Evolutionary conservation across 2,888 invertebrate species (phyloP), one percentile per base, ranked within the genome.

Genomic region (Orthosia incerta): DNA sequence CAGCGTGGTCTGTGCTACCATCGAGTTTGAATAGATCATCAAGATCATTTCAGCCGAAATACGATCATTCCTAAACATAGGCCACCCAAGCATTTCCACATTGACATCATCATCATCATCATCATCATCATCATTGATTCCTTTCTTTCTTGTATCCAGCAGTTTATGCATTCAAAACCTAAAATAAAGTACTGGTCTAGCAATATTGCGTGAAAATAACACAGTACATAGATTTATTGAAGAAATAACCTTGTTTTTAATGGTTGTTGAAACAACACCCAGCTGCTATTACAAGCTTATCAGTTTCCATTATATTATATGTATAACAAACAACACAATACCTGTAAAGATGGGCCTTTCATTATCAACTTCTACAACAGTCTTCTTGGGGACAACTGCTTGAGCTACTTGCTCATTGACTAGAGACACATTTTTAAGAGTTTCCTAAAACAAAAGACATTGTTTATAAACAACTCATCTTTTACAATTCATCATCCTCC

Each of bases 271-370:
- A 64, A 53, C 11, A 64, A n/a, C n/a, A 53, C 26, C 56, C 12
- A 62, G 26, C 23, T 45, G 26, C 26, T 15, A 56, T 60, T 26
- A 68, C 50, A 64, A 9, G 39, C 50, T 26, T 63, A 65, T 65
- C 20, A 31, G n/a, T 46, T 66, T 18, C 45, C 15, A 63, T 53
- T 39, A 4, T 31, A 26, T 55, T 56, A 39, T 4, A 45, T 26
- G 7, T 56, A 45, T 15, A 23, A 20, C 15, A 56, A 50, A 23
- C n/a, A 45, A 62, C 88, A 95, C 95, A 45, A 62, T 89, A 95
- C 95, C 95, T 88, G 93, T 91, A 86, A 95, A 95, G 59, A 91
- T 85, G 39, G 93, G 93, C 74, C 88, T 88, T 73, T 93, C 93
- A 81, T 83, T 75, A 71, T 92, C 93, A 77, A 74, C 79, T 53